Evolutionary conservation across 1,140 invertebrate species (phyloP).

Genomic region (Pectinophora gossypiella): DNA sequence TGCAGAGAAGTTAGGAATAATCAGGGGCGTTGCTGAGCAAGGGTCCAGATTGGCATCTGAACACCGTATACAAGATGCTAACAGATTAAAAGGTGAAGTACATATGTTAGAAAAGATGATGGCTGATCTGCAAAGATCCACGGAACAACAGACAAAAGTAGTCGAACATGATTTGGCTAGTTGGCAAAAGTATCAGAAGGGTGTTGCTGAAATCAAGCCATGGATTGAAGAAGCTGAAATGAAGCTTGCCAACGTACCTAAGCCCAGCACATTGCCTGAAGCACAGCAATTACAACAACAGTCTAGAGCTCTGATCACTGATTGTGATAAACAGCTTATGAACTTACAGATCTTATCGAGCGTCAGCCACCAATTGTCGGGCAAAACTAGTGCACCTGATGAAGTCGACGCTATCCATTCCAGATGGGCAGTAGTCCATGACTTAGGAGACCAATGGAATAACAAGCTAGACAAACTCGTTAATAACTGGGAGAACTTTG

Average conservation of each 20-base stretch:
- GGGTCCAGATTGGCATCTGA: constrained; percentile 83
- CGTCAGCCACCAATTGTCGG: constrained; percentile 84
- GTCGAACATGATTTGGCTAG: constrained; percentile 86
- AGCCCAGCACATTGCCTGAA: constrained; percentile 86
- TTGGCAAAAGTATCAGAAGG: constrained; percentile 90
- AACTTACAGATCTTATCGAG: constrained; percentile 83
- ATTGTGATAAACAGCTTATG: constrained; percentile 86
- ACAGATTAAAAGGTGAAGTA: constrained; percentile 81
- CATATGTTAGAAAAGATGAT: constrained; percentile 81
- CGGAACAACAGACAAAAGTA: constrained; percentile 82
- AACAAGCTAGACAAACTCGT: constrained; percentile 88
- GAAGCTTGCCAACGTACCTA: constrained; percentile 82
- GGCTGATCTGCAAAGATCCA: constrained; percentile 80
- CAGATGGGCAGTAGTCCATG: constrained; percentile 85
- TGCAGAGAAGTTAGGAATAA: constrained; percentile 82
- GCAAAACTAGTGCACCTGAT: constrained; percentile 84
- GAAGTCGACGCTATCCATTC: constrained; percentile 89
- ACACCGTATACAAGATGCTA: constrained; percentile 79
- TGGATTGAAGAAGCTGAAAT: constrained; percentile 92
- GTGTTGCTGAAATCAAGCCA: constrained; percentile 87
- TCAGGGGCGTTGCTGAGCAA: constrained; percentile 86
- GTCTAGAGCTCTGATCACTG: constrained; percentile 81
- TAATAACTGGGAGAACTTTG: constrained; percentile 87
- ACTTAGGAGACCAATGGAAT: constrained; percentile 82
- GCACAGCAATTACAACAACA: constrained; percentile 84